Base-by-base conservation (phyloP, 2,113 vertebrate genomes). In the Argyrosomus japonicus region DNA sequence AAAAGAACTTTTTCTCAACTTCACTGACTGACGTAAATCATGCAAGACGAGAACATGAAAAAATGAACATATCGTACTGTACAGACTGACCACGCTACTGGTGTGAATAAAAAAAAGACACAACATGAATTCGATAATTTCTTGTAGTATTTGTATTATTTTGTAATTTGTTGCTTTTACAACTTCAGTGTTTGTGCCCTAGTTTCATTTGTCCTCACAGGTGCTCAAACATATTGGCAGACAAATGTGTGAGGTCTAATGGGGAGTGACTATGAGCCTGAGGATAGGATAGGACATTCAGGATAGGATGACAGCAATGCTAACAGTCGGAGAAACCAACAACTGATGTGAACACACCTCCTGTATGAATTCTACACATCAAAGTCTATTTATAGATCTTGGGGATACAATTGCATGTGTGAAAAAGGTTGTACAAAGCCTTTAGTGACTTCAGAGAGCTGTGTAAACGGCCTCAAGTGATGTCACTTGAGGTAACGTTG, bases 1-100 rank as follows among this genome's bases (percentile, higher is more conserved):
- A 43, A 36, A 62, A 72, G 4, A 87, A 83, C 27, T 78, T 87
- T 79, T 77, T 69, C 56, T 71, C 19, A 72, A 51, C 71, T 82
- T 73, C 54, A 61, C 27, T 76, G 43, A 69, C 40, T 68, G 62
- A 75, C 54, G 76, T 19, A 29, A 43, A 63, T 79, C 63, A 9
- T 10, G 5, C 17, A 48, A 6, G 18, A 62, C 11, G 2, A 57
- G 40, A 63, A 25, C 27, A 70, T 36, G 18, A 51, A 69, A 75
- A 32, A 25, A 57, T 45, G 14, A 75, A 64, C 23, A 70, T 48
- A 19, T 12, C 47, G 51, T 58, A 77, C 6, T 47, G 32, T 36
- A 40, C 7, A 32, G 8, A 19, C 29, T 45, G 32, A 36, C 47
- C 21, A 14, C 10, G 68, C 4, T 18, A 47, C 53, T 71, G 19